phyloP scores from a whole-genome alignment of 2,888 invertebrate species.

The Pseudoips prasinana region DNA sequence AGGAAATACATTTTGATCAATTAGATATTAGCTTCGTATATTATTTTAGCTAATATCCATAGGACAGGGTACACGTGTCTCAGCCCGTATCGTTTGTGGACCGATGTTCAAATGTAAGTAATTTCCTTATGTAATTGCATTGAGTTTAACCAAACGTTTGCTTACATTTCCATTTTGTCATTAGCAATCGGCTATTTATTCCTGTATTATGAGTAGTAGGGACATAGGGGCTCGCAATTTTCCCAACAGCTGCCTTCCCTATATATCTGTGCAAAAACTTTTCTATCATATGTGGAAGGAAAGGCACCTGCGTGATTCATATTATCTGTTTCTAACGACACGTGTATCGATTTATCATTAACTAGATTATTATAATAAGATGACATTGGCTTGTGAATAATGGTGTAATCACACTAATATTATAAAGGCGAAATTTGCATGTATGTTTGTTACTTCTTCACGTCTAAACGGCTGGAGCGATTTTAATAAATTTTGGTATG shows the following conservation, averaged over 20 bases:
- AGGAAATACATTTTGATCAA: too few species aligned
- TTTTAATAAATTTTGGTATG: too few species aligned
- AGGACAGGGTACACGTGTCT: conserved; percentile 53
- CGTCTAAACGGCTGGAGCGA: too few species aligned
- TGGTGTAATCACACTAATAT: too few species aligned
- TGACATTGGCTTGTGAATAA: too few species aligned
- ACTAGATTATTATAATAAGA: too few species aligned
- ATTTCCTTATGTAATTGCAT: conserved; percentile 61
- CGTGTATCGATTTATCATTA: conserved; percentile 18
- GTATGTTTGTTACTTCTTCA: too few species aligned
- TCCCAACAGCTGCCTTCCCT: conserved; percentile 60
- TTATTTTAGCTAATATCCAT: conserved; percentile 8
- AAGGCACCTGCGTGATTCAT: conserved; percentile 67
- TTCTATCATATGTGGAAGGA: conserved; percentile 47
- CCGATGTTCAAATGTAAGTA: conserved; percentile 57
- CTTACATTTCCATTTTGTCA: conserved; percentile 73
- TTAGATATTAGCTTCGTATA: neutral
- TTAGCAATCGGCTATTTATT: conserved; percentile 77
- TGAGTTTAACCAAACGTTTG: conserved; percentile 63
- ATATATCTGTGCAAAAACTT: conserved; percentile 76
- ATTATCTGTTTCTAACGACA: conserved; percentile 34
- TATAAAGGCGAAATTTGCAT: too few species aligned
- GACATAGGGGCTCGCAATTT: conserved; percentile 78
- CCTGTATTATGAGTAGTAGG: conserved; percentile 70
- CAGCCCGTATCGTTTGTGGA: conserved; percentile 64